Base-by-base conservation (phyloP, 1,140 invertebrate genomes). In the Drosophila rufa region DNA sequence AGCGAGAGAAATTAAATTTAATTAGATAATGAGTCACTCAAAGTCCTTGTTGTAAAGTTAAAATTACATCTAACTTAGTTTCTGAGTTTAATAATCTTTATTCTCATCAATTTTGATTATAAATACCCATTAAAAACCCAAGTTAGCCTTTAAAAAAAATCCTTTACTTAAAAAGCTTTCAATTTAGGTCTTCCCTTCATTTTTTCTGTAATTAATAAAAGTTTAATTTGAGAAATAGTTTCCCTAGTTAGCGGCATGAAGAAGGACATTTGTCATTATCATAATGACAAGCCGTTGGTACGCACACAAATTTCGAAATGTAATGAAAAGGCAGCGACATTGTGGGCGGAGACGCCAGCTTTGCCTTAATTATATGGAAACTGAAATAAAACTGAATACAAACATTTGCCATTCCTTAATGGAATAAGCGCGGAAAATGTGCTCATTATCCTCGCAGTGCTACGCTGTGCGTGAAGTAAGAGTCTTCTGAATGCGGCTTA, bases 251-350 rank as follows among this genome's bases (percentile, higher is more conserved):
- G 22, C 56, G 22, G 4, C 14, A 15, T 11, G 15, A 25, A 38
- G 9, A 2, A 15, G 25, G 36, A 33, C 60, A 73, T 79, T 64
- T 74, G 33, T 79, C 76, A 79, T 79, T 64, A 47, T 64, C 40
- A 78, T 62, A 74, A 68, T 79, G 45, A 79, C 59, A 73, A 65
- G 59, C 71, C 19, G 40, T 46, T 53, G 14, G 8, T 42, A 62
- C 19, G 9, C 40, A 62, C 53, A 46, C 40, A 25, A 50, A 40
- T 36, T 17, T 47, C 12, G 27, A 43, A 68, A 77, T 69, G 14
- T 77, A 61, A 77, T 77, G 64, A 59, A 53, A 69, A 61, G 70
- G 27, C 47, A 42, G 36, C n/a, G 45, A 36, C 53, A 30, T 40
- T 14, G n/a, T 33, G 27, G 46, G 67, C 68, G 67, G 40, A 61